Base-by-base conservation (phyloP, 1,140 invertebrate genomes). In the Vollenhovia emeryi region DNA sequence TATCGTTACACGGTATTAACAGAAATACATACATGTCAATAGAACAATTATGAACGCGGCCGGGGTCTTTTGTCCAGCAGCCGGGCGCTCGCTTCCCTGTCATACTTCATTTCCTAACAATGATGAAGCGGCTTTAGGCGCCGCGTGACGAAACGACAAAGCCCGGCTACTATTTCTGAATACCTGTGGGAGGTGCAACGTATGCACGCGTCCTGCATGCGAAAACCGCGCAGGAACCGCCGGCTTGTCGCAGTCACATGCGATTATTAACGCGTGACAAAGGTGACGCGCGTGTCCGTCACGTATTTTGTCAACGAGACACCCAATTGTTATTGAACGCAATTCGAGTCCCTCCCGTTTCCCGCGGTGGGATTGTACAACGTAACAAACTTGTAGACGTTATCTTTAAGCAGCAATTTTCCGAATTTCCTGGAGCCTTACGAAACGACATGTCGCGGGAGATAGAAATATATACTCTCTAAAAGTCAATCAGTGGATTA, bases 61-160 rank as follows among this genome's bases (percentile, higher is more conserved):
- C 24, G 30, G 27, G 9, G 33, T 69, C 62, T 55, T 79, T 79
- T 69, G 62, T 79, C 50, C 5, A 36, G 13, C 30, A n/a, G 30
- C n/a, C 45, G 33, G 30, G 43, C n/a, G n/a, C 62, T 68, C 15
- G 33, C 62, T 52, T 79, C 11, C 45, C 76, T 43, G 76, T 79
- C 62, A 55, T 40, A 40, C 62, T 36, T 79, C 48, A 69, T 79
- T 68, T 66, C 62, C 62, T 69, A 79, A 79, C 76, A 79, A 79
- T 69, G 45, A 79, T 79, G 45, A 69, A 79, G 62, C 76, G 76
- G 45, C 60, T 79, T 69, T 79, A 69, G 64, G 76, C 76, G 76
- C 62, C 76, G 76, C 62, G 33, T 79, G 76, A 79, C 45, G 62
- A 79, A 79, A 79, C 45, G 62, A 79, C 76, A 68, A 79, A 69